A percentile compares a stretch with the other conserved stretches of the same genome.
phyloP scores from a whole-genome alignment of 64 coral and sea anemone species.

The Montipora sp. region DNA sequence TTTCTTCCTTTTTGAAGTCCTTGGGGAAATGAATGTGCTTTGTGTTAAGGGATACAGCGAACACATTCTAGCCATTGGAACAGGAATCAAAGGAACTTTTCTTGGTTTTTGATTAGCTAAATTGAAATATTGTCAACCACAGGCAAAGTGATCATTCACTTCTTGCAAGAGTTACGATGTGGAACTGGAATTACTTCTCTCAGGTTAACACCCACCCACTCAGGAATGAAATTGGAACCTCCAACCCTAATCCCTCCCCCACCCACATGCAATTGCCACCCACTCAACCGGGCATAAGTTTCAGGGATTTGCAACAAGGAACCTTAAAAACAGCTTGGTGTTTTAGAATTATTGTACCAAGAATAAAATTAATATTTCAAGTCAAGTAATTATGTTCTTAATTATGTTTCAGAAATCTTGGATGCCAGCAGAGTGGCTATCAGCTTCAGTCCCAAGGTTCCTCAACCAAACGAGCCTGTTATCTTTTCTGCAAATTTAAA shows the following conservation, averaged over 20 bases:
- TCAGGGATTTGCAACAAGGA: no score
- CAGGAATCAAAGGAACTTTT: no score
- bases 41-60: no score
- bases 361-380: neutral
- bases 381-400: neutral
- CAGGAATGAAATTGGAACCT: neutral
- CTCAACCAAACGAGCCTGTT: neutral
- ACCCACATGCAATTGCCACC: no score
- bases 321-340: neutral
- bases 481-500: slow-evolving; percentile 1
- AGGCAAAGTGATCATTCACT: no score
- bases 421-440: neutral
- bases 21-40: no score
- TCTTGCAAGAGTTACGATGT: neutral
- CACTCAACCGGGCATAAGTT: no score
- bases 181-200: neutral
- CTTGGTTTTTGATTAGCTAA: no score
- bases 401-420: slow-evolving; percentile 16
- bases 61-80: no score
- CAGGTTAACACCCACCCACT: neutral
- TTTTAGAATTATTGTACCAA: neutral
- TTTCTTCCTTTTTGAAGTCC: no score
- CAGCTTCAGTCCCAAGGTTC: neutral
- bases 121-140: no score
- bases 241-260: neutral